These are phyloP conservation scores for Drosophila yakuba DNA, from an alignment of 1,140 invertebrate species.

Conservation along the genomic window DNA sequence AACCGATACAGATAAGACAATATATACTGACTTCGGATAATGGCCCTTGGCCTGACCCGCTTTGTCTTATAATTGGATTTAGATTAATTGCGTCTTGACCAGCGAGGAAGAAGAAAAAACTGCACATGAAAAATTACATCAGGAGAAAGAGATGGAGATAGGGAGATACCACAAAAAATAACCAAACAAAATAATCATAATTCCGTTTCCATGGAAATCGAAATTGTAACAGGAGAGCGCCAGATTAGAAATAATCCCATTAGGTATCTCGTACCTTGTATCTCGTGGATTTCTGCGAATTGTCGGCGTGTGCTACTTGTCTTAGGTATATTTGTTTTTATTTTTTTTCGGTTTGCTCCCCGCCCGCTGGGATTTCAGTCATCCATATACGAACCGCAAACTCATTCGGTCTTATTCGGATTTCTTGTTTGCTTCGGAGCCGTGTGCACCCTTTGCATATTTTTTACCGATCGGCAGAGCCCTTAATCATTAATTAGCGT, in stretches of 20 bases:
- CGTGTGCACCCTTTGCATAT: constrained; percentile 56
- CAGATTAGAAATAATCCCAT: constrained; percentile 27
- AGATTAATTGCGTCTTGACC: constrained; percentile 80
- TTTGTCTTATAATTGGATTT: constrained; percentile 84
- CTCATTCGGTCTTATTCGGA: constrained; percentile 53
- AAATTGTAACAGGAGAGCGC: constrained; percentile 51
- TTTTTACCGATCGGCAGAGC: constrained; percentile 34
- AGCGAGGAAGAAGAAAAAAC: constrained; percentile 26
- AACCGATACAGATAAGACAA: constrained; percentile 15
- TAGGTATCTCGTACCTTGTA: constrained; percentile 9
- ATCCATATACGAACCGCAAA: constrained; percentile 66
- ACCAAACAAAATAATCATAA: constrained; percentile 37
- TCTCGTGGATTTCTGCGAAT: constrained; percentile 61
- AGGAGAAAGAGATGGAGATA: constrained; percentile 1
- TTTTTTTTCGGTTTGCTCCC: background rate
- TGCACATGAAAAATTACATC: constrained; percentile 77
- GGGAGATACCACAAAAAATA: background rate
- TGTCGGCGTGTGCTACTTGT: constrained; percentile 66
- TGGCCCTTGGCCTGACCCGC: constrained; percentile 53
- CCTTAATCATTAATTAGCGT: constrained; percentile 73
- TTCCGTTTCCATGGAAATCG: constrained; percentile 63
- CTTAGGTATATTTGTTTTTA: constrained; percentile 26
- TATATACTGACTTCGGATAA: constrained; percentile 45
- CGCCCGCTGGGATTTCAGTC: constrained; percentile 58
- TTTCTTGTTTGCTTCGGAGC: constrained; percentile 30